These are phyloP conservation scores for Eudorcas thomsonii DNA, from an alignment of 2,113 vertebrate genomes.

Conservation along the genomic window DNA sequence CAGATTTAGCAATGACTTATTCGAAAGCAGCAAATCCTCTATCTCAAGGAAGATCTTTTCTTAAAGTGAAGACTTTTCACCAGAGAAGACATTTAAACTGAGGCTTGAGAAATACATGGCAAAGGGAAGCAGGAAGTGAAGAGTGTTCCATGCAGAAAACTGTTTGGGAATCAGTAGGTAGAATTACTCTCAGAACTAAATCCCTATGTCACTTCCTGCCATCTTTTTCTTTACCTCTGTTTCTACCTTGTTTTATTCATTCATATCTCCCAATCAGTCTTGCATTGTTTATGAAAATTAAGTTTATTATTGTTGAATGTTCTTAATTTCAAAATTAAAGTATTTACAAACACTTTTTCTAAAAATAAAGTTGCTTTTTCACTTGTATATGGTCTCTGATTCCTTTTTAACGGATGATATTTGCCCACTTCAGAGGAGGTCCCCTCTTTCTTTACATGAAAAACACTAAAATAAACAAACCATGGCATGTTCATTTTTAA, in stretches of 20 bases:
- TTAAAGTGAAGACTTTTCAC: background rate
- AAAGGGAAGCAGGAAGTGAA: background rate
- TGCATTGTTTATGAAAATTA: background rate
- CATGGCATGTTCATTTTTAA: background rate
- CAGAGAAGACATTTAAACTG: background rate
- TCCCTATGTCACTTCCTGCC: background rate
- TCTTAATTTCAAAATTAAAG: slow-evolving; percentile 6
- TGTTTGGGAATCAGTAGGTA: background rate
- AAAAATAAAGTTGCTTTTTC: background rate
- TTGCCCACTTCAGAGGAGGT: background rate
- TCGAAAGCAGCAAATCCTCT: background rate
- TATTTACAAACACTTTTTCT: background rate
- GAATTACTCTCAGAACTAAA: background rate
- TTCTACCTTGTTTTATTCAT: background rate
- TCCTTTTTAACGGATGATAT: background rate
- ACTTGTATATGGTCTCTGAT: background rate
- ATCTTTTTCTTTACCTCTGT: background rate
- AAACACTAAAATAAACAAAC: background rate
- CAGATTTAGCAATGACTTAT: background rate
- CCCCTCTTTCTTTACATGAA: slow-evolving; percentile 9
- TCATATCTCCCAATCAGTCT: background rate
- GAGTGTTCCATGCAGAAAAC: background rate
- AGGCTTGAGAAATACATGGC: background rate
- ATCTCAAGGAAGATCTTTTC: background rate
- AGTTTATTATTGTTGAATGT: background rate